Base-by-base conservation (phyloP, 2,797 vertebrate species). In the Gymnoscopelus braueri region DNA sequence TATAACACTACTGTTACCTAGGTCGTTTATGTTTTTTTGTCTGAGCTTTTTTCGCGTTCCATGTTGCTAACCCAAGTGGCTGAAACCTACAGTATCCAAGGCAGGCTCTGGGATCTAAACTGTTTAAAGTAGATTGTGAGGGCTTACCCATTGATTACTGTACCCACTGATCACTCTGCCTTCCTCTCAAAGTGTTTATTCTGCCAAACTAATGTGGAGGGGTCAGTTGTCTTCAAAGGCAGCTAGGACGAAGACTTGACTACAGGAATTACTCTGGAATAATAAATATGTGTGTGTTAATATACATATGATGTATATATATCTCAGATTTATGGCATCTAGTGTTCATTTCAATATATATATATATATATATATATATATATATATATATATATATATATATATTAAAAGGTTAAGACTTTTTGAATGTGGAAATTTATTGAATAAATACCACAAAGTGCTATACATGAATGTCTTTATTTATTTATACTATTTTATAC, bases 231-330 rank as follows among this genome's bases (percentile, higher is more conserved):
- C 56, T 72, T 82, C 78, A 85, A 67, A 35, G 89, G 91, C 88
- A 93, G 91, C 92, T 94, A 87, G 67, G 39, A 82, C 77, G 68
- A 81, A 83, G 80, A 83, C 74, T 80, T 56, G 79, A 87, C 73
- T 75, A 63, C 39, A 78, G 60, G 77, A 67, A 75, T 81, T 53
- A 71, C 47, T 60, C 65, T 77, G 69, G 63, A 76, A 47, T 8
- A 44, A 44, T 44, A 44, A 44, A 44, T 69, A 54, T 53, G 67
- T 15, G 1, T 71, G 65, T 66, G 47, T 32, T 44, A 9, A 10
- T 44, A 44, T 8, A 8, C 5, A 39, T 8, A 39, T 6, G 35
- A 1, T 5, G 4, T 39, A 5, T 39, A 19, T 19, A 19, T 19
- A 19, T 19, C 19, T 19, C 19, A 19, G 19, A 19, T 19, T 19